Evolutionary conservation across 2,113 vertebrate genomes (phyloP), one percentile per base, ranked within the genome.

Genomic region (Otolemur garnettii): DNA sequence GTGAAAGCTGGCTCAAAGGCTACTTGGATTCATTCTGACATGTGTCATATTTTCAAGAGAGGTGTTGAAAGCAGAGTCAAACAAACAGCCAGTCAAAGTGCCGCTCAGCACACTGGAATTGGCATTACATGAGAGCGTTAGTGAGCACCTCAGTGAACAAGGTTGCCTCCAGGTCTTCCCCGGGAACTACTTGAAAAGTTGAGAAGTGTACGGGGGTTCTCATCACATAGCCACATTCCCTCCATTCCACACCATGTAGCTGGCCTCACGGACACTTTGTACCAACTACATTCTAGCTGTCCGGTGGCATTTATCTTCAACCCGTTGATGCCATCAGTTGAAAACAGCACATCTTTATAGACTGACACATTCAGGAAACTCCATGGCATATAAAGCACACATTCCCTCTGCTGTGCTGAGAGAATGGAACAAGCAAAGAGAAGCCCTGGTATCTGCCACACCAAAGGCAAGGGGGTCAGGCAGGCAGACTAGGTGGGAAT

Each of bases 41-140:
- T 82, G 85, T 97, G 97, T 97, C 97, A 97, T 97, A 97, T 97
- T 97, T 97, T 86, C 95, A 84, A 95, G 94, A 91, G 95, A 96
- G 95, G 97, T 94, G 97, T 86, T 95, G 97, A 97, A 95, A 96
- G 90, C 90, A 90, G 75, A 91, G 88, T 93, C 66, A 24, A 80
- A 95, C 87, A 60, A 89, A 94, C 90, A 93, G 89, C 75, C 42
- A 91, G 92, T 97, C 26, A 68, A 96, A 94, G 87, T 95, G 94
- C 95, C 66, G 92, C 96, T 96, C 35, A 81, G 88, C 17, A 28
- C 45, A 7, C 69, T 85, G 90, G 72, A 75, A 96, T 45, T 86
- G 95, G 95, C 94, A 13, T 95, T 81, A 87, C 95, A 87, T 91
- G 92, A 97, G 95, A 95, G 92, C 50, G 30, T 95, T 92, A 84